Evolutionary conservation across 2,797 vertebrate species (phyloP).

Genomic region (Spinibarbus caldwelli): DNA sequence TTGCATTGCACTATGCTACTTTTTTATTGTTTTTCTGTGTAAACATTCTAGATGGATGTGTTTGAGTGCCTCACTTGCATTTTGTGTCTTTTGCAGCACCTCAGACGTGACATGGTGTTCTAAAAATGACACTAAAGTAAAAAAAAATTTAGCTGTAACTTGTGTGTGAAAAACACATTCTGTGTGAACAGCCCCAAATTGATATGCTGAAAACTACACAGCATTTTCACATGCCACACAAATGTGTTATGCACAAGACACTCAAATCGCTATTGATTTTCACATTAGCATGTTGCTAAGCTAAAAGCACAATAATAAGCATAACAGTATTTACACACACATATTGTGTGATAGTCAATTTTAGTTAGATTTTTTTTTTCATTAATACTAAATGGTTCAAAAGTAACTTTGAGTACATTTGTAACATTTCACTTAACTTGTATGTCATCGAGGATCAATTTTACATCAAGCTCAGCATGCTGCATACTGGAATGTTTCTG

Average conservation of each 20-base stretch:
- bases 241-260: no score
- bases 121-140: background rate
- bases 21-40: background rate
- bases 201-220: no score
- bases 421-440: no score
- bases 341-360: no score
- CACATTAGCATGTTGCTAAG: no score
- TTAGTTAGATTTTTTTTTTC: no score
- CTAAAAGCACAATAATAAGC: no score
- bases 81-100: background rate
- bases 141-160: background rate
- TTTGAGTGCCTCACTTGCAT: background rate
- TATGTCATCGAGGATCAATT: background rate
- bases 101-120: background rate
- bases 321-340: no score
- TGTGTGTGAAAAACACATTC: background rate
- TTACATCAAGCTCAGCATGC: background rate
- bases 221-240: background rate
- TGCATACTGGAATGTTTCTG: background rate
- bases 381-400: no score
- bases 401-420: no score
- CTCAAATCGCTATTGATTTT: no score
- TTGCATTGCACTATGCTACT: background rate
- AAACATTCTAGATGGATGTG: background rate
- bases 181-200: background rate